Conservation (phyloP, 2,888 invertebrate species). For the Osmoderma eremita region DNA sequence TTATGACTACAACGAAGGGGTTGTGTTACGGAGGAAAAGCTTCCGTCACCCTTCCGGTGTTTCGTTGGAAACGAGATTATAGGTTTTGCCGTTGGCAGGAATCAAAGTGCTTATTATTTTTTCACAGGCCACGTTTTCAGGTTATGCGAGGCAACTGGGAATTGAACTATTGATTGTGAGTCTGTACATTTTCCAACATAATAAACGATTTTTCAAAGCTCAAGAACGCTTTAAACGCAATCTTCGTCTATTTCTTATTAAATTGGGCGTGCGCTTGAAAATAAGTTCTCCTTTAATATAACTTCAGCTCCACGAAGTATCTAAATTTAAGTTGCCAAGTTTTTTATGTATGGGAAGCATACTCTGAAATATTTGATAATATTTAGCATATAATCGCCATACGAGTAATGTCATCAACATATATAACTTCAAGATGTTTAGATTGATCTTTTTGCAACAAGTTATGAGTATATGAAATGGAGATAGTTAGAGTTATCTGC, state of each 20-base stretch:
- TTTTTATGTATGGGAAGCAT: too few relatives aligned
- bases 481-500: too few relatives aligned
- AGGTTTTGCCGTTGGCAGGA: slow-evolving; percentile 41
- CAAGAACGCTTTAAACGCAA: slow-evolving; percentile 15
- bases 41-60: slow-evolving; percentile 11
- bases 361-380: too few relatives aligned
- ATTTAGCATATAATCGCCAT: too few relatives aligned
- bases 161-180: slow-evolving; percentile 46
- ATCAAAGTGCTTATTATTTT: slow-evolving; percentile 48
- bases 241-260: slow-evolving; percentile 12
- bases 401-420: too few relatives aligned
- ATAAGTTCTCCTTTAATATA: not conserved
- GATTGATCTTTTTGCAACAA: too few relatives aligned
- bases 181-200: slow-evolving; percentile 34
- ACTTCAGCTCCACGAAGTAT: too few relatives aligned
- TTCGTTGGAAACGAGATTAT: slow-evolving; percentile 10
- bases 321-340: too few relatives aligned
- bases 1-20: slow-evolving; percentile 13
- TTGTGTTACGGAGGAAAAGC: not conserved
- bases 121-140: slow-evolving; percentile 45
- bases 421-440: too few relatives aligned
- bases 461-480: too few relatives aligned
- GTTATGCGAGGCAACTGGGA: slow-evolving; percentile 44
- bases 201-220: slow-evolving; percentile 28
- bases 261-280: not conserved